phyloP scores from a whole-genome alignment of 2,888 invertebrate species.

The Patella pellucida region DNA sequence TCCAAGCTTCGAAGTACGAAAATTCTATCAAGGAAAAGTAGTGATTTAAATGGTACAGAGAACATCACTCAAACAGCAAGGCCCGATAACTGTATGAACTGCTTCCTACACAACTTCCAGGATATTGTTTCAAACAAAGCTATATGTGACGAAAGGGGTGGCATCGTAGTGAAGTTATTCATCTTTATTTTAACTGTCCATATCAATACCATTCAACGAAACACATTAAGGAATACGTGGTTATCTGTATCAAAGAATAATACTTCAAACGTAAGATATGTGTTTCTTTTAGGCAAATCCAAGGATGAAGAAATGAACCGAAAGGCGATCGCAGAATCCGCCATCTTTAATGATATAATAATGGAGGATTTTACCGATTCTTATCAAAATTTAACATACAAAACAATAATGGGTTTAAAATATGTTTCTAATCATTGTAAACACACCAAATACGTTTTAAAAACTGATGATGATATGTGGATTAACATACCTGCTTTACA shows the following conservation, averaged over 20 bases:
- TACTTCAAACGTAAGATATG: conserved; percentile 33
- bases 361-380: conserved; percentile 39
- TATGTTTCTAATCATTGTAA: conserved; percentile 35
- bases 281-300: conserved; percentile 35
- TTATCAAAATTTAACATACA: conserved; percentile 40
- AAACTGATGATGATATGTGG: conserved; percentile 58
- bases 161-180: not conserved
- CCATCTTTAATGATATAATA: conserved; percentile 31
- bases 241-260: conserved; percentile 28
- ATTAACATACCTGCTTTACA: conserved; percentile 35
- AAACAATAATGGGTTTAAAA: conserved; percentile 39
- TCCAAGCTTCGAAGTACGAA: too few species aligned
- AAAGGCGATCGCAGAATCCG: conserved; percentile 21
- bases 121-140: not conserved
- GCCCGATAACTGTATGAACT: conserved; percentile 1
- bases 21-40: too few species aligned
- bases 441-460: conserved; percentile 37
- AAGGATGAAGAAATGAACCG: not conserved
- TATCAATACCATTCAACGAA: conserved; percentile 6
- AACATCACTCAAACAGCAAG: not conserved
- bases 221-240: conserved; percentile 42
- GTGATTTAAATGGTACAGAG: too few species aligned
- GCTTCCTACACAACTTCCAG: conserved; percentile 4
- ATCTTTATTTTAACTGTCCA: conserved; percentile 14
- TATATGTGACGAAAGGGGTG: not conserved